Base-by-base conservation (phyloP, 37 sponge, comb jelly and placozoan genomes). In the Tethya wilhelma region DNA sequence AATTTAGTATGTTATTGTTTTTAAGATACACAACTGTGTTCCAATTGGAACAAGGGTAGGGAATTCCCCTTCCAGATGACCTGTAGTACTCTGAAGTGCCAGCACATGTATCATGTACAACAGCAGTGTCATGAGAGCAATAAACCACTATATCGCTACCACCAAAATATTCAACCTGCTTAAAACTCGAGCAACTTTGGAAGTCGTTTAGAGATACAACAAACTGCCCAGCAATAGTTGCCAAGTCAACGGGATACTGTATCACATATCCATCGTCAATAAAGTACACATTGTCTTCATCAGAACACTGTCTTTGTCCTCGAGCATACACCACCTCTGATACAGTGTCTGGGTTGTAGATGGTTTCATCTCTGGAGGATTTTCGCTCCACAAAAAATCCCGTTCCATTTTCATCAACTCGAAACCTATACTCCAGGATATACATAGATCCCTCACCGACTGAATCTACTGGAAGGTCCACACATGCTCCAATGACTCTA, bases 21-120 rank as follows among this genome's bases (percentile, higher is more conserved):
- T n/a, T n/a, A n/a, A n/a, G 53, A 49, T 49, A 49, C 2, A 34
- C 66, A 19, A 64, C 66, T 30, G 66, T 64, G 36, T 32, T 31
- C 66, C 66, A 64, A 29, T 64, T 29, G 5, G 66, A 64, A 29
- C 66, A 64, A 4, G 66, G 66, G 66, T 64, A 64, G 31, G 66
- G 66, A 31, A 64, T n/a, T 29, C 66, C 3, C 19, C 26, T 19
- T 64, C 34, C 19, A 34, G 66, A 7, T 28, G 17, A 29, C 32
- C 2, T 19, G 34, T 31, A 19, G 7, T 33, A 31, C 26, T n/a
- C n/a, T n/a, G n/a, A 19, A 2, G 1, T 31, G 34, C 34, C 36
- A 30, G 33, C 31, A 31, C 66, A 64, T 3, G 66, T 9, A 29
- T 64, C 66, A 32, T 30, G 32, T 2, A 29, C 17, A 2, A 32